These are phyloP conservation scores for Azorinus chamasolen DNA, from an alignment of 2,888 invertebrate genomes.

Conservation along the genomic window DNA sequence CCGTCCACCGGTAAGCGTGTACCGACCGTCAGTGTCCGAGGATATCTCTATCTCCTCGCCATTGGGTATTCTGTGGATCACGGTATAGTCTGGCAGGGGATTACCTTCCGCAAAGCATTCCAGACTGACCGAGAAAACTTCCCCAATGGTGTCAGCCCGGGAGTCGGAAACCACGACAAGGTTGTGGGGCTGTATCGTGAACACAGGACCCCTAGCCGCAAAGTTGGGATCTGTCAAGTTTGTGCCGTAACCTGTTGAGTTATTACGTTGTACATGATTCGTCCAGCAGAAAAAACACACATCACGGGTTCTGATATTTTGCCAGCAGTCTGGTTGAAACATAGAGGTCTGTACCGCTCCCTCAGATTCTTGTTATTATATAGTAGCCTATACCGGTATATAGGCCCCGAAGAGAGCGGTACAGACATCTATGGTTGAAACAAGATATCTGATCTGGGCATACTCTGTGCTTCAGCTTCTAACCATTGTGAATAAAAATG, in stretches of 20 bases:
- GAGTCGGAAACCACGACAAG: slow-evolving; percentile 78
- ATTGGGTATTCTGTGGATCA: slow-evolving; percentile 90
- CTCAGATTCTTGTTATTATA: no score
- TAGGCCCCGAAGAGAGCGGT: no score
- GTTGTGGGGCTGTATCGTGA: slow-evolving; percentile 89
- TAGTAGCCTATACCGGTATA: no score
- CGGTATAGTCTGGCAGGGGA: slow-evolving; percentile 94
- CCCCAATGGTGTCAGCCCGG: slow-evolving; percentile 26
- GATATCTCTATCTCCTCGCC: slow-evolving; percentile 40
- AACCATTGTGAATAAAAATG: no score
- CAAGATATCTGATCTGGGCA: no score
- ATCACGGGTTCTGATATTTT: no score
- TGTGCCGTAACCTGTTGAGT: slow-evolving; percentile 75
- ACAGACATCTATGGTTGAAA: no score
- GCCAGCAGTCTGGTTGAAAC: no score
- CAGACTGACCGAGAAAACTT: slow-evolving; percentile 51
- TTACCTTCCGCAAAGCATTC: slow-evolving; percentile 89
- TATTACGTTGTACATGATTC: no score
- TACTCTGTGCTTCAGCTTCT: no score
- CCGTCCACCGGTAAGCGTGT: slow-evolving; percentile 95
- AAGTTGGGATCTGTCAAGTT: slow-evolving; percentile 90
- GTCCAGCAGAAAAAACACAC: no score
- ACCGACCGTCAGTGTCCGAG: slow-evolving; percentile 82
- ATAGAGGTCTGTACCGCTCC: no score
- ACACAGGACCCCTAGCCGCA: slow-evolving; percentile 95